Conservation (phyloP, 2,113 vertebrate genomes). For the Caracal caracal region DNA sequence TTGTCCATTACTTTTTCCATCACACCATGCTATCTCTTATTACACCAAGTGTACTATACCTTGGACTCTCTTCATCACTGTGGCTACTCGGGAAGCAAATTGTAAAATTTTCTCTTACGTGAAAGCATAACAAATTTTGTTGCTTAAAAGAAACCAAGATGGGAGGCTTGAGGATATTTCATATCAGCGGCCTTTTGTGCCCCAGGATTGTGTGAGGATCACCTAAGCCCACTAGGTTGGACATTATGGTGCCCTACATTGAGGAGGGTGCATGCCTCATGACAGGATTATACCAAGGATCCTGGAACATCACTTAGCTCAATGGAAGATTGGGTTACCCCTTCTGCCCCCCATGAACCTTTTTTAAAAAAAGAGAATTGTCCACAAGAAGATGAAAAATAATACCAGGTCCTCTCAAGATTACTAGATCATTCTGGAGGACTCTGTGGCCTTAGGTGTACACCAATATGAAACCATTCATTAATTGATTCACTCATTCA, state of each 20-base stretch:
- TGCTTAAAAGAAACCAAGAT: not conserved
- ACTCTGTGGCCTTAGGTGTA: not conserved
- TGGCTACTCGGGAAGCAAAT: not conserved
- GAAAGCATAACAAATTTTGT: not conserved
- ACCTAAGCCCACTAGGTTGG: not conserved
- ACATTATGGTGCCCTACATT: not conserved
- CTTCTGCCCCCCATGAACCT: not conserved
- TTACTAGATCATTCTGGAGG: not conserved
- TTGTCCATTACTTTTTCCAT: no score
- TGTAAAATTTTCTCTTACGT: not conserved
- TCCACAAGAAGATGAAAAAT: not conserved
- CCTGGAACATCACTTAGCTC: not conserved
- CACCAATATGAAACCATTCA: not conserved
- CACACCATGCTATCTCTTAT: not conserved
- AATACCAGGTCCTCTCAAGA: not conserved
- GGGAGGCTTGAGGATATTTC: not conserved
- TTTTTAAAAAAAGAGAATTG: not conserved
- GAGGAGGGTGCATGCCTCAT: not conserved
- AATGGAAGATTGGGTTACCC: not conserved
- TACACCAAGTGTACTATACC: rapidly evolving
- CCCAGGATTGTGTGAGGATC: not conserved
- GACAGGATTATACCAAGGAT: not conserved
- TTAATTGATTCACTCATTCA: not conserved
- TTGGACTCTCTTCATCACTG: not conserved
- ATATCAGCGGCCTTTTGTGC: not conserved